Evolutionary conservation across 2,797 vertebrate genomes (phyloP).

Genomic region (Halcyon leucocephala): DNA sequence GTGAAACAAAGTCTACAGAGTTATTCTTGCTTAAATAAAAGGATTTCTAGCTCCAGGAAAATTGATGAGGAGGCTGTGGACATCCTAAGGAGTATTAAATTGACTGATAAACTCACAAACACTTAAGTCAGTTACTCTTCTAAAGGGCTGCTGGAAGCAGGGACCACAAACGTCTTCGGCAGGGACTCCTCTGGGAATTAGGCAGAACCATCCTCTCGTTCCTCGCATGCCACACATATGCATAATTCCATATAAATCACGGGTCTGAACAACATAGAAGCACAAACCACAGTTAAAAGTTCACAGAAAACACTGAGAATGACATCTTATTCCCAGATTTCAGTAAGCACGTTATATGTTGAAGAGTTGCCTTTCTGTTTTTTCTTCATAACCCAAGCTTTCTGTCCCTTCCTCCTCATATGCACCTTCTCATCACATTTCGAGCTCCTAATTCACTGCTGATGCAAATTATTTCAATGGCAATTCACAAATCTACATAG

Average conservation of each 20-base stretch:
- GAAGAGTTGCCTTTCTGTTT: neutral
- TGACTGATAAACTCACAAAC: neutral
- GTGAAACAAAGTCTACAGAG: neutral
- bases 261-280: neutral
- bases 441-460: neutral
- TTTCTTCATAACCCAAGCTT: neutral
- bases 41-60: neutral
- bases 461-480: neutral
- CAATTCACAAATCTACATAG: neutral
- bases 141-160: neutral
- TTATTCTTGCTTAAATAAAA: neutral
- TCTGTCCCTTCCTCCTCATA: neutral
- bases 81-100: neutral
- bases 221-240: neutral
- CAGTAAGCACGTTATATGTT: neutral
- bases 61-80: neutral
- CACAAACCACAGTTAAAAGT: neutral
- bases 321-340: constrained; percentile 49
- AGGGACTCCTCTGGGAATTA: neutral
- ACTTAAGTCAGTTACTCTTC: neutral
- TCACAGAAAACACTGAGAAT: neutral
- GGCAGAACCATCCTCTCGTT: neutral
- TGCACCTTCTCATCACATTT: neutral
- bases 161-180: rapidly evolving
- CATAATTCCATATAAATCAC: neutral